A percentile compares a stretch with the other conserved stretches of the same genome.
Conservation (phyloP, 2,113 vertebrate species). For the Callorhinus ursinus region DNA sequence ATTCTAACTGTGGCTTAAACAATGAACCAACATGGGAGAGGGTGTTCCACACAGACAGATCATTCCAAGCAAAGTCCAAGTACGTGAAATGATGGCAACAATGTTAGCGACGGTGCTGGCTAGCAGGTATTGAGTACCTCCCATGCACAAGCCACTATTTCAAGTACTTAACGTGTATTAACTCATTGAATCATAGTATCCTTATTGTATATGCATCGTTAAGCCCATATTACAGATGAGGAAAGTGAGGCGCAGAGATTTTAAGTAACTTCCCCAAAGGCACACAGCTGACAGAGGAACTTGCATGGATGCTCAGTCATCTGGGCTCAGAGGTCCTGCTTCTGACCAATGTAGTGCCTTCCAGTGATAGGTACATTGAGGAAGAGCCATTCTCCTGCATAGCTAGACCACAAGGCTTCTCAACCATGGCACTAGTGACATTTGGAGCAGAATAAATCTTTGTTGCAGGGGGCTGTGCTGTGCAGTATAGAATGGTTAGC, state of each 20-base stretch:
- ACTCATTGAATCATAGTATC: background rate
- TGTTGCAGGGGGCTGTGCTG: background rate
- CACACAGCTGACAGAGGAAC: background rate
- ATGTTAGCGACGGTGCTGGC: no score
- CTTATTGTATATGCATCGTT: background rate
- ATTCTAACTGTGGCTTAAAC: background rate
- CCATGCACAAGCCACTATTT: background rate
- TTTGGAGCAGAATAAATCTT: background rate
- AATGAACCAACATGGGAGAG: background rate
- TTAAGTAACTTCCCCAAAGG: background rate
- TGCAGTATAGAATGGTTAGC: background rate
- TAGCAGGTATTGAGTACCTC: background rate
- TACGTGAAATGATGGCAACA: no score
- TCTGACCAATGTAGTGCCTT: background rate
- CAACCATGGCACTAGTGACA: background rate
- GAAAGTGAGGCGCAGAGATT: background rate
- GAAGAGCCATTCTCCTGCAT: background rate
- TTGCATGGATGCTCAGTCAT: background rate
- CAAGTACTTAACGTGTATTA: background rate
- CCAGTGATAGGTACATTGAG: background rate
- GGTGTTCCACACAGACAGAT: background rate
- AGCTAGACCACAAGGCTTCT: background rate
- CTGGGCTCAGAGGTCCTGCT: background rate
- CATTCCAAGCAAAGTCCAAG: background rate
- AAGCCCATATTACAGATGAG: background rate